Conservation (phyloP, 2,797 vertebrate genomes). For the Erethizon dorsatum region DNA sequence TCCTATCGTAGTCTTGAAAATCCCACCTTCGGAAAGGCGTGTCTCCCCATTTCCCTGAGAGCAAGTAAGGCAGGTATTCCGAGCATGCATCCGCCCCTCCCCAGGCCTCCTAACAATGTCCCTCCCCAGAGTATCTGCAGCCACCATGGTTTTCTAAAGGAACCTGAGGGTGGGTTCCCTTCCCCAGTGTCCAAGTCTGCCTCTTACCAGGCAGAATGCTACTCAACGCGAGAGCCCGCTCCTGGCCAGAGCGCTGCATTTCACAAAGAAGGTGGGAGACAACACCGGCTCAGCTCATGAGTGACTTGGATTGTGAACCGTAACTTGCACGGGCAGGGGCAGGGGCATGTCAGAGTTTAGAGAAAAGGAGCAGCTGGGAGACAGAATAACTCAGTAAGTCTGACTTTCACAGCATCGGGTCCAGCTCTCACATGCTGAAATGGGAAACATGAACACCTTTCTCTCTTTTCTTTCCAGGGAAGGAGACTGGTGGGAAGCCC, state of each 20-base stretch:
- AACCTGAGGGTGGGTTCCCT: neutral
- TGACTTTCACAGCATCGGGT: too few relatives aligned
- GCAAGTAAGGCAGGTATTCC: neutral
- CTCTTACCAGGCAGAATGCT: neutral
- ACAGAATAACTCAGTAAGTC: neutral
- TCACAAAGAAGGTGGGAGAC: constrained; percentile 5
- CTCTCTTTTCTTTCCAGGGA: constrained; percentile 91
- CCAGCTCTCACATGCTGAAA: neutral
- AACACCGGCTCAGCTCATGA: neutral
- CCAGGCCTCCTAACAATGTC: neutral
- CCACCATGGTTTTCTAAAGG: neutral
- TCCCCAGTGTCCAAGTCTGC: neutral
- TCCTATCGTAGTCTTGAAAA: neutral
- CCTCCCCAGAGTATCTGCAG: neutral
- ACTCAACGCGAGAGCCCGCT: neutral
- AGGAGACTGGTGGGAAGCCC: constrained; percentile 99
- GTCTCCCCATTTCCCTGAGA: neutral
- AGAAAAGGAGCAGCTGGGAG: neutral
- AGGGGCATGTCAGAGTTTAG: neutral
- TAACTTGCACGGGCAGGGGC: neutral
- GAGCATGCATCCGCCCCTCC: rapidly evolving
- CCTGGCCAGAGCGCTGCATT: neutral
- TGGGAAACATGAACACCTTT: neutral
- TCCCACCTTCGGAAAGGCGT: neutral
- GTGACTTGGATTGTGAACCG: neutral